These are phyloP conservation scores for Hylomyscus alleni DNA, from an alignment of 2,797 vertebrate species.

Conservation along the genomic window DNA sequence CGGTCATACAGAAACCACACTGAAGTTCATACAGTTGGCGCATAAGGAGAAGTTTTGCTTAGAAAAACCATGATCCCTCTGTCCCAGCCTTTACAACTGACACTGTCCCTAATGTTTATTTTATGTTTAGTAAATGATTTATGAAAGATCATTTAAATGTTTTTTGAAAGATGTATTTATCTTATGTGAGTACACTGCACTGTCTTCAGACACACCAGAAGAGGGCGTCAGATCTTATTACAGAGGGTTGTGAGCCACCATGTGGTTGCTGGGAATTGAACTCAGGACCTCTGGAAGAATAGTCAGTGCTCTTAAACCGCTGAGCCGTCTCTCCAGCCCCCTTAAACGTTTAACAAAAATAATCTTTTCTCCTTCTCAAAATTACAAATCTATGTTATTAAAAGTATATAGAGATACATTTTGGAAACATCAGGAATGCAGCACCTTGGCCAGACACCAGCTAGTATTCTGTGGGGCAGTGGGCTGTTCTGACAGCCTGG, in stretches of 20 bases:
- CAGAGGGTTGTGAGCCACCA: too few species aligned
- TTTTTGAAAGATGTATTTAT: background rate
- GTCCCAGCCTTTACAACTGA: background rate
- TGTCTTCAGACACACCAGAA: too few species aligned
- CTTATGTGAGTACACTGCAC: too few species aligned
- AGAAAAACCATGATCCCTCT: background rate
- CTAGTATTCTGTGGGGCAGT: background rate
- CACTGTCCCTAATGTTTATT: background rate
- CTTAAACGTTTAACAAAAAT: constrained; percentile 40
- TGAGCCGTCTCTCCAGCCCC: too few species aligned
- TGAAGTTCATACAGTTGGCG: background rate
- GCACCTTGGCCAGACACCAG: background rate
- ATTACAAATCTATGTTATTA: constrained; percentile 40
- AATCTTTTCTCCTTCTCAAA: background rate
- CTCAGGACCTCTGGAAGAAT: too few species aligned
- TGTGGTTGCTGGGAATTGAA: too few species aligned
- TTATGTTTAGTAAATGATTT: constrained; percentile 3
- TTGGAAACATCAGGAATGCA: constrained; percentile 7
- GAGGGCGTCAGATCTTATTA: too few species aligned
- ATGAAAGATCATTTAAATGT: constrained; percentile 30
- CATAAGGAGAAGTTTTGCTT: background rate
- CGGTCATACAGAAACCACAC: background rate
- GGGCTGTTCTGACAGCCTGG: too few species aligned
- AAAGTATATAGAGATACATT: constrained; percentile 27
- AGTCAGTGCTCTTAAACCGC: too few species aligned